Percentiles rank a stretch among this genome's conserved stretches.
Conservation (phyloP, 2,113 vertebrate genomes). For the Prietella phreatophila region DNA sequence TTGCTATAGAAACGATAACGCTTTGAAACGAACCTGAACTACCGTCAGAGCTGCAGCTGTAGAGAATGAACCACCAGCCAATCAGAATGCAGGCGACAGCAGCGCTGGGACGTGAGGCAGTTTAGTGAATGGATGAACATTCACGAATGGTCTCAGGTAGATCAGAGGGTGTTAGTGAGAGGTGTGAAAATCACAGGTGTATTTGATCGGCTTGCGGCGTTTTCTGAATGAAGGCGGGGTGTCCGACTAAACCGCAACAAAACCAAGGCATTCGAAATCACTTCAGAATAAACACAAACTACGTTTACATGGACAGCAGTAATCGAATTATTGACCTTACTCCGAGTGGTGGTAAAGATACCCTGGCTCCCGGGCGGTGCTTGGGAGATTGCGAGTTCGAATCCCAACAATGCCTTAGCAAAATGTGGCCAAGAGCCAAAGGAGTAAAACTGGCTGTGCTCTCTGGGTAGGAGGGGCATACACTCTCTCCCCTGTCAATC, state of each 20-base stretch:
- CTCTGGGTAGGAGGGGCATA: background rate
- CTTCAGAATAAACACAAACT: background rate
- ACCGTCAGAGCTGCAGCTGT: background rate
- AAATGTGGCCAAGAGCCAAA: too few relatives aligned
- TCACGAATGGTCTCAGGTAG: background rate
- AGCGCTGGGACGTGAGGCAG: rapidly evolving
- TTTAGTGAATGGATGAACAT: background rate
- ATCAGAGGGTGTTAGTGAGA: background rate
- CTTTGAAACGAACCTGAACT: background rate
- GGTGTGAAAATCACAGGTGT: background rate
- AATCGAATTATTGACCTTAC: too few relatives aligned
- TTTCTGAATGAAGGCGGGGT: background rate
- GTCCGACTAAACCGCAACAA: background rate
- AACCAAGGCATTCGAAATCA: background rate
- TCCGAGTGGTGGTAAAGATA: too few relatives aligned
- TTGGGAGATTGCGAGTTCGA: too few relatives aligned
- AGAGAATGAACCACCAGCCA: background rate
- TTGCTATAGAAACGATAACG: background rate
- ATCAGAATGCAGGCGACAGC: background rate
- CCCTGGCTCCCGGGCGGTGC: too few relatives aligned
- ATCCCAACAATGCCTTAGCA: too few relatives aligned
- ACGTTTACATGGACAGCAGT: too few relatives aligned
- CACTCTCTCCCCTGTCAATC: background rate
- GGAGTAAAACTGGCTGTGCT: too few relatives aligned
- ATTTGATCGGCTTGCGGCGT: background rate